Conservation (phyloP, 2,113 vertebrate genomes). For the Mormyrus lacerda region DNA sequence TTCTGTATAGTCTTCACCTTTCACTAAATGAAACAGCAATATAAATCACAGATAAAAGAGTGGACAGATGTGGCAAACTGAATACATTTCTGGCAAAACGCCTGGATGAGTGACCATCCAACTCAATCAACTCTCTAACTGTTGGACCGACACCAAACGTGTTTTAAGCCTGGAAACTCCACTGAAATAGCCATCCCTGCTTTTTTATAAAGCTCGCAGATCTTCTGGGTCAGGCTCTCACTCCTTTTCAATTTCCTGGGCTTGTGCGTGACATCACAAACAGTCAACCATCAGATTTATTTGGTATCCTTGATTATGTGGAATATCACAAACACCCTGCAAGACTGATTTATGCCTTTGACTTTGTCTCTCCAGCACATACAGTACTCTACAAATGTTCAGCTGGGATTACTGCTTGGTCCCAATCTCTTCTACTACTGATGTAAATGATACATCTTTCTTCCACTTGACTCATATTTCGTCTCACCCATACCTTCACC, state of each 20-base stretch:
- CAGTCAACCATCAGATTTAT: not conserved
- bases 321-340: not conserved
- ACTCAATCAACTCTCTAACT: not conserved
- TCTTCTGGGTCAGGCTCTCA: not conserved
- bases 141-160: not conserved
- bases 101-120: not conserved
- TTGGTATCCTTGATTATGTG: not conserved
- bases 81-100: not conserved
- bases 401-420: not conserved
- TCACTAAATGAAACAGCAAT: not conserved
- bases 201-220: not conserved
- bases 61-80: not conserved
- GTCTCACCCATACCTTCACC: not conserved
- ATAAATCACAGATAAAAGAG: not conserved
- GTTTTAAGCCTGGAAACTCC: not conserved
- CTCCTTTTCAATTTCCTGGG: not conserved
- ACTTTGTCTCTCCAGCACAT: not conserved
- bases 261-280: not conserved
- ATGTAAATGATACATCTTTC: not conserved
- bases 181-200: not conserved
- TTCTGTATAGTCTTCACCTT: not conserved
- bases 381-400: not conserved
- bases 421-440: not conserved
- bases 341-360: not conserved
- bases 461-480: not conserved